These are phyloP conservation scores for Epistrophe grossulariae DNA, from an alignment of 2,888 invertebrate genomes.

Conservation along the genomic window DNA sequence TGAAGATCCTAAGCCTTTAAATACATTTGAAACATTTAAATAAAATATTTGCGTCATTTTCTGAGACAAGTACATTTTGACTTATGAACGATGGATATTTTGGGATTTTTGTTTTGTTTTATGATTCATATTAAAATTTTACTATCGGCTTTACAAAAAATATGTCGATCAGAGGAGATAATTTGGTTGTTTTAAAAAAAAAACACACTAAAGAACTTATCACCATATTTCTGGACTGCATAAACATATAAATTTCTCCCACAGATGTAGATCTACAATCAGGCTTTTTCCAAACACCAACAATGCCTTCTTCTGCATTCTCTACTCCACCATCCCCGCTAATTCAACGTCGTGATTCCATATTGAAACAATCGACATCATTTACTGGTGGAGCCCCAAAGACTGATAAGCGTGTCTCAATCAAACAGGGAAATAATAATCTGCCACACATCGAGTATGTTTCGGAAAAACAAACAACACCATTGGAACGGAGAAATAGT, in stretches of 20 bases:
- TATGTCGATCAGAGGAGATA: background rate
- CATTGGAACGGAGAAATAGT: conserved; percentile 76
- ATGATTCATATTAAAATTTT: background rate
- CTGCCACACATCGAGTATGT: conserved; percentile 82
- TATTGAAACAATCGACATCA: conserved; percentile 81
- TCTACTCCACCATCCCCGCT: conserved; percentile 79
- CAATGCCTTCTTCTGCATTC: conserved; percentile 70
- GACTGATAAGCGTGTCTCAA: conserved; percentile 83
- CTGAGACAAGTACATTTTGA: too few relatives aligned
- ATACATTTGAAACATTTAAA: too few relatives aligned
- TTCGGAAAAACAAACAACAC: conserved; percentile 79
- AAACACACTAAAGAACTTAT: background rate
- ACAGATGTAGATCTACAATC: conserved; percentile 78
- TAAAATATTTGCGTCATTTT: too few relatives aligned
- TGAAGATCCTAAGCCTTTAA: too few relatives aligned
- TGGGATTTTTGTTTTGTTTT: background rate
- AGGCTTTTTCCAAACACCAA: conserved; percentile 75
- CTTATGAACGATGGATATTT: too few relatives aligned
- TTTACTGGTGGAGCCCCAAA: conserved; percentile 80
- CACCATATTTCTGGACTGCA: conserved; percentile 3
- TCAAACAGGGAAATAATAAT: conserved; percentile 79
- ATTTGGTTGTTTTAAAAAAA: background rate
- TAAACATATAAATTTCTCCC: conserved; percentile 36
- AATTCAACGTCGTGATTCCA: conserved; percentile 82
- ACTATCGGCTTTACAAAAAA: background rate